Base-by-base conservation (phyloP, 2,888 invertebrate species). In the Lysandra coridon region DNA sequence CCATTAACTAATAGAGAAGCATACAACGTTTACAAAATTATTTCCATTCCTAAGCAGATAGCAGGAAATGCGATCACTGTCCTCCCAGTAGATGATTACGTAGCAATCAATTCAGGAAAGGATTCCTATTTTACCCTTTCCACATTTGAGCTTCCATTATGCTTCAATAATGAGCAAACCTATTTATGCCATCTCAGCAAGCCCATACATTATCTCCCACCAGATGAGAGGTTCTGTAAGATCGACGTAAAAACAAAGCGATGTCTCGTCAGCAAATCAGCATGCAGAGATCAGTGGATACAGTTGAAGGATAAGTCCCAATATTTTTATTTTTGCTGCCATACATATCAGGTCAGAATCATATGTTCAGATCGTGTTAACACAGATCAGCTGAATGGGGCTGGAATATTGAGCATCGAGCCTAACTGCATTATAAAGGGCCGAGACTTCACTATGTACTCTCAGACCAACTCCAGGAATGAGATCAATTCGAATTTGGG, bases 1-100 rank as follows among this genome's bases (percentile, higher is more conserved):
- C 23, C 23, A 23, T 23, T 23, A 23, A 23, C 23, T 23, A 23
- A 23, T 23, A 23, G 23, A 23, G 23, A 23, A 23, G 23, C 23
- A 23, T 23, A 60, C 23, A 64, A 23, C 10, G 62, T 30, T 30
- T 64, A 60, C 62, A 64, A 64, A 64, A 64, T 64, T 1, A 64
- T 64, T 64, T 64, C 62, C 30, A 64, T 64, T 64, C 62, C 62
- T 30, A 64, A 64, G 7, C 62, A 60, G n/a, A 60, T 60, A 60
- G 60, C 60, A 60, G 60, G 60, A 60, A 60, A 60, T 60, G 60
- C 60, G 60, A 23, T 23, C 23, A 23, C 23, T 23, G 23, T 23
- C 23, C 23, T 23, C 23, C 23, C 23, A 23, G 23, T 23, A 23
- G 23, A 23, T 23, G 23, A 23, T 23, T 23, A 23, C 23, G 23